Conservation (phyloP, 2,113 vertebrate species). For the Taurulus bubalis region DNA sequence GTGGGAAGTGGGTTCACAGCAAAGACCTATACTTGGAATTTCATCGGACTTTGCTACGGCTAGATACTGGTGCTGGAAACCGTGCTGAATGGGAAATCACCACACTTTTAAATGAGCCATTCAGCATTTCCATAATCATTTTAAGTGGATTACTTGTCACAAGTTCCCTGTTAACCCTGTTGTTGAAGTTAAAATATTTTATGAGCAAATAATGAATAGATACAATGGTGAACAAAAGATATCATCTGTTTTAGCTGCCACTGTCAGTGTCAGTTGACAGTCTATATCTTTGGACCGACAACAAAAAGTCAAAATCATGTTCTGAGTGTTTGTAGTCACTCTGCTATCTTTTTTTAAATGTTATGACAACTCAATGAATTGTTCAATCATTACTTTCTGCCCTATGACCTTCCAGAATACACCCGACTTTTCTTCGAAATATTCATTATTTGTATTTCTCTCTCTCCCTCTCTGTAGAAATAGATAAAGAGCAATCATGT, state of each 20-base stretch:
- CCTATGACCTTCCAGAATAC: neutral
- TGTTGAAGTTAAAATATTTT: neutral
- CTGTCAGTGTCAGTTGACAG: neutral
- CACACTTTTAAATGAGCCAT: neutral
- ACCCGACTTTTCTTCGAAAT: neutral
- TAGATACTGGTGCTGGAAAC: neutral
- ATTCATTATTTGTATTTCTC: neutral
- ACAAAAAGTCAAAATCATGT: no score
- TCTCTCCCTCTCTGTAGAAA: neutral
- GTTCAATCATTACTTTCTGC: no score
- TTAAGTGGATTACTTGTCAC: neutral
- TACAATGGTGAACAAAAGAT: neutral
- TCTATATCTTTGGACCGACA: no score
- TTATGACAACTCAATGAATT: neutral
- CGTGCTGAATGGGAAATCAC: neutral
- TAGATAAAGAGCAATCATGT: neutral
- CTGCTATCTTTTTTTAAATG: neutral
- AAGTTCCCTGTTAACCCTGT: neutral
- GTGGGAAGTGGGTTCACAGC: neutral
- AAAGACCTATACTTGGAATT: neutral
- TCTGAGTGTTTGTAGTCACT: neutral
- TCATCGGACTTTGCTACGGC: neutral
- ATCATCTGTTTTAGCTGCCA: neutral
- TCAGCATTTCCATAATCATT: neutral
- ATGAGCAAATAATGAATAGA: neutral